phyloP scores from a whole-genome alignment of 2,888 invertebrate species.

The Amaurobius ferox region DNA sequence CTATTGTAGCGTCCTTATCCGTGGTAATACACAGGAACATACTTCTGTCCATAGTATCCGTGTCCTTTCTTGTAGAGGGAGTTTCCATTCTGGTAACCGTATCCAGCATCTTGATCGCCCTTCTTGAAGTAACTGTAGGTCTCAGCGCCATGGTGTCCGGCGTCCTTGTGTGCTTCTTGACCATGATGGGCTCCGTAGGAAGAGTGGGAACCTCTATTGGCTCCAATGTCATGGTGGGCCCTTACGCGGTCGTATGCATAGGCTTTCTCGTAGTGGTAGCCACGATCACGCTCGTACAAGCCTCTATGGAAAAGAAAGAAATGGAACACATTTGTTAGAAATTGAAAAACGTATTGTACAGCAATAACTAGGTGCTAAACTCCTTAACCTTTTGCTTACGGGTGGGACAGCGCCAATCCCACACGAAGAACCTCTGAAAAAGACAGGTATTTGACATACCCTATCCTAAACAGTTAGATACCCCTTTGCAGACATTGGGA shows the following conservation, averaged over 20 bases:
- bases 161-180: slow-evolving; percentile 43
- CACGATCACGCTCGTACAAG: slow-evolving; percentile 60
- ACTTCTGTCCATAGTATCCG: neutral
- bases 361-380: too few relatives aligned
- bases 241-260: slow-evolving; percentile 63
- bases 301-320: slow-evolving; percentile 30
- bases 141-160: slow-evolving; percentile 41
- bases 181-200: slow-evolving; percentile 37
- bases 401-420: too few relatives aligned
- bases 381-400: too few relatives aligned
- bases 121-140: slow-evolving; percentile 57
- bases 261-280: slow-evolving; percentile 68
- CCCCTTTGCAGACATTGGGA: too few relatives aligned
- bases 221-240: slow-evolving; percentile 54
- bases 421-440: too few relatives aligned
- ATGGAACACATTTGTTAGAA: too few relatives aligned
- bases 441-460: too few relatives aligned
- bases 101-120: slow-evolving; percentile 20
- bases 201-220: slow-evolving; percentile 31
- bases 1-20: neutral
- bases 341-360: too few relatives aligned
- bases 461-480: too few relatives aligned
- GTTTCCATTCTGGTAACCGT: slow-evolving; percentile 42
- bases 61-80: slow-evolving; percentile 28
- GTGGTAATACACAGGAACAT: neutral